Conservation (phyloP, 1,140 invertebrate genomes). For the Cydia amplana region DNA sequence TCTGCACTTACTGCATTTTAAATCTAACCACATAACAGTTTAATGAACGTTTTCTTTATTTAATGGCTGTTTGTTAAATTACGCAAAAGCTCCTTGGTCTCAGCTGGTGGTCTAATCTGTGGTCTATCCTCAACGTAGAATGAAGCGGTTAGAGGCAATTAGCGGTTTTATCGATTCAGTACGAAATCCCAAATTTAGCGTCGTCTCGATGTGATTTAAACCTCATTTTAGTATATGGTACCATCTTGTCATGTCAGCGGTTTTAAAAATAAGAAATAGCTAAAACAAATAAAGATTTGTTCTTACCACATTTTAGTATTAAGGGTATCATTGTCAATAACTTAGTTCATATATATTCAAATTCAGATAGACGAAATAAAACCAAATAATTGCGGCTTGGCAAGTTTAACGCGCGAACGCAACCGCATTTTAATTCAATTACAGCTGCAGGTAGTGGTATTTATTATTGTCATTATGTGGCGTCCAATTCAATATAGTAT, state of each 20-base stretch:
- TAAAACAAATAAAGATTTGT: background rate
- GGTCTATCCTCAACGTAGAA: background rate
- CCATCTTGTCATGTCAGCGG: too few species aligned
- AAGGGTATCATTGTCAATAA: background rate
- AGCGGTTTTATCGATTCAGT: background rate
- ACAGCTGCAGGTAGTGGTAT: background rate
- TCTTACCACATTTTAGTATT: background rate
- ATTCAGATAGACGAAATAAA: background rate
- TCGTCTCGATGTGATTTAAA: too few species aligned
- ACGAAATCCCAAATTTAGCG: too few species aligned
- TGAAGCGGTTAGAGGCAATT: background rate
- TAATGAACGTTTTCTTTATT: background rate
- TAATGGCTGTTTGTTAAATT: background rate
- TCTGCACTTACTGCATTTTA: background rate
- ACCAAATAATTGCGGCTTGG: background rate
- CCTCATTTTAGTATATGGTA: too few species aligned
- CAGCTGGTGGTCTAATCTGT: constrained; percentile 7
- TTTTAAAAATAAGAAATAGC: too few species aligned
- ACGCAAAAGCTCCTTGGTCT: background rate
- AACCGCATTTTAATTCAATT: constrained; percentile 1
- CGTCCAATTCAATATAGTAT: background rate
- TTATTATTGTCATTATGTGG: background rate
- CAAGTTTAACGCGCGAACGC: background rate
- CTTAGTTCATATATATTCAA: background rate
- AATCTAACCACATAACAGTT: background rate